Evolutionary conservation across 2,113 vertebrate species (phyloP).

Genomic region (Redunca redunca): DNA sequence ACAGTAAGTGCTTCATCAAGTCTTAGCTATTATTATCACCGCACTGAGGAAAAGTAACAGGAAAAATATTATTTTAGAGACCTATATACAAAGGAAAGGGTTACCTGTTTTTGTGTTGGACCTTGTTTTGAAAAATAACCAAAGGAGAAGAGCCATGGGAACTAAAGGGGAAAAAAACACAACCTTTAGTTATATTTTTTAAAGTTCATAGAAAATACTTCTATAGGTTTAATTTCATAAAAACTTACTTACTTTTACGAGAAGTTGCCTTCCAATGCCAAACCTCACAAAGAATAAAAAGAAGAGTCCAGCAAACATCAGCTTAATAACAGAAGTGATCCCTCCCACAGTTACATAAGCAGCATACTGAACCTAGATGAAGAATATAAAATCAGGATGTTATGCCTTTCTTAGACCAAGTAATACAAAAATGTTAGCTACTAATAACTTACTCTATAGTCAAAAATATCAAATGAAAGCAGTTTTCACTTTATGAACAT

Average conservation of each 20-base stretch:
- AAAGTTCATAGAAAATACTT: neutral
- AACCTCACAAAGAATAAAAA: slow-evolving; percentile 92
- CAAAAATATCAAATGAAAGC: neutral
- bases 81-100: neutral
- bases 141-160: slow-evolving; percentile 93
- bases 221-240: slow-evolving; percentile 4
- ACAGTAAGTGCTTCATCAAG: neutral
- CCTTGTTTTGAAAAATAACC: slow-evolving; percentile 90
- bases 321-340: slow-evolving; percentile 84
- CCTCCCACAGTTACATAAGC: slow-evolving; percentile 88
- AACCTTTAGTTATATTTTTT: slow-evolving; percentile 4
- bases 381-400: neutral
- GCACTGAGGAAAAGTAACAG: neutral
- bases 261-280: slow-evolving; percentile 91
- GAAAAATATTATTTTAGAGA: neutral
- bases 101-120: slow-evolving; percentile 95
- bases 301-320: slow-evolving; percentile 91
- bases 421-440: neutral
- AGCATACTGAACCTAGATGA: slow-evolving; percentile 90
- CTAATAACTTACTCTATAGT: neutral
- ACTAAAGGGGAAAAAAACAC: slow-evolving; percentile 75
- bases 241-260: slow-evolving; percentile 87
- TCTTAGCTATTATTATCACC: neutral
- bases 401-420: neutral
- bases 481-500: neutral